phyloP scores from a whole-genome alignment of 2,113 vertebrate species.

The Strix aluco region DNA sequence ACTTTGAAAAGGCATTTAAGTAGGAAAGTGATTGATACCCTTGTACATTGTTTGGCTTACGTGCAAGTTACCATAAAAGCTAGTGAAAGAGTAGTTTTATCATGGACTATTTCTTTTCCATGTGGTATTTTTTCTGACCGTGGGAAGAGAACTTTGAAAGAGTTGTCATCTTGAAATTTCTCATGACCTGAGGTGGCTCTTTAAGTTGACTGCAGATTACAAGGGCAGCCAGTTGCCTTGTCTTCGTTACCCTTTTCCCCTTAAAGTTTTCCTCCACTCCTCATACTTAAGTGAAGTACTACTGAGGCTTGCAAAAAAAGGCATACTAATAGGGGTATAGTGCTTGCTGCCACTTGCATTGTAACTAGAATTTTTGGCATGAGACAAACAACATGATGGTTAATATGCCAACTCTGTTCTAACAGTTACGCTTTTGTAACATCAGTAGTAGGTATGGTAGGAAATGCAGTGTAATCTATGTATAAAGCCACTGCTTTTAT shows the following conservation, averaged over 20 bases:
- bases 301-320: background rate
- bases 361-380: background rate
- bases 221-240: conserved; percentile 22
- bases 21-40: conserved; percentile 30
- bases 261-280: background rate
- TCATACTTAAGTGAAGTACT: background rate
- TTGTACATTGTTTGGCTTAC: background rate
- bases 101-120: conserved; percentile 39
- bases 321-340: background rate
- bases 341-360: background rate
- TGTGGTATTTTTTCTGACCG: conserved; percentile 48
- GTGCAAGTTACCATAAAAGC: conserved; percentile 20
- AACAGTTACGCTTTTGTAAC: background rate
- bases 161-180: conserved; percentile 55
- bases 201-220: background rate
- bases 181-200: conserved; percentile 60
- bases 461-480: background rate
- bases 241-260: background rate
- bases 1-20: background rate
- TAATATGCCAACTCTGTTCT: background rate
- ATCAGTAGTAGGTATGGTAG: background rate
- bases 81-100: conserved; percentile 8
- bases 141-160: conserved; percentile 49
- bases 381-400: background rate
- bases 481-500: background rate